phyloP scores from a whole-genome alignment of 2,888 invertebrate species.

The Cryptus armator region DNA sequence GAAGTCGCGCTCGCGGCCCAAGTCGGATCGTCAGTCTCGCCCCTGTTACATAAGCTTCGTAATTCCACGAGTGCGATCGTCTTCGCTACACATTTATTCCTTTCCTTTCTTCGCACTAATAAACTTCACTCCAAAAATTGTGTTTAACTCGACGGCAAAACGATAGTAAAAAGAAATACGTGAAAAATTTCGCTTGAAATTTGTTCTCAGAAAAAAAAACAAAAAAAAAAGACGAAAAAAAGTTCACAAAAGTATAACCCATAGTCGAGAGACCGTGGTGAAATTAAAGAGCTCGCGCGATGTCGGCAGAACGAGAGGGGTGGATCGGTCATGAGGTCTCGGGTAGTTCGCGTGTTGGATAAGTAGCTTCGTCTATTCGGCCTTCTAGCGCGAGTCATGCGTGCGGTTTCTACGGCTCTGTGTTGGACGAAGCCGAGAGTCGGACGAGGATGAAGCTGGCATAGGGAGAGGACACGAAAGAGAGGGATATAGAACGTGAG shows the following conservation, averaged over 20 bases:
- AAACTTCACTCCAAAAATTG: background rate
- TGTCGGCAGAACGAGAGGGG: background rate
- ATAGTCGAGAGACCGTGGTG: background rate
- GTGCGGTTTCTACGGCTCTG: conserved; percentile 15
- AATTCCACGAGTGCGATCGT: conserved; percentile 57
- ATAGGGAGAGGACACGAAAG: background rate
- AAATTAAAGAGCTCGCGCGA: background rate
- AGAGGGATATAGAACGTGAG: background rate
- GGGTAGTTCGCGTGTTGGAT: conserved; percentile 1
- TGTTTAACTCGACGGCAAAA: background rate
- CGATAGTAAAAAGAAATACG: background rate
- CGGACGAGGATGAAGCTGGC: background rate
- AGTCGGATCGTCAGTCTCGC: conserved; percentile 63
- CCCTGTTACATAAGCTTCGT: conserved; percentile 68
- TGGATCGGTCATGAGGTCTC: conserved; percentile 28
- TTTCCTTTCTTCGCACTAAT: background rate
- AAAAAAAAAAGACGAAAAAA: background rate
- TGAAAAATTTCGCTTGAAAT: background rate
- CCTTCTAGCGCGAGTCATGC: conserved; percentile 12
- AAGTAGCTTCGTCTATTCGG: conserved; percentile 2
- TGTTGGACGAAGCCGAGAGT: background rate
- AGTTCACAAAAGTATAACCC: background rate
- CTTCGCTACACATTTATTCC: background rate
- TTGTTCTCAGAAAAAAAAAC: background rate
- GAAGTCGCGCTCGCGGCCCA: conserved; percentile 63